Percentiles rank a stretch among this genome's conserved stretches.
These are phyloP conservation scores for Carassius carassius DNA, from an alignment of 2,113 vertebrate species.

Conservation along the genomic window DNA sequence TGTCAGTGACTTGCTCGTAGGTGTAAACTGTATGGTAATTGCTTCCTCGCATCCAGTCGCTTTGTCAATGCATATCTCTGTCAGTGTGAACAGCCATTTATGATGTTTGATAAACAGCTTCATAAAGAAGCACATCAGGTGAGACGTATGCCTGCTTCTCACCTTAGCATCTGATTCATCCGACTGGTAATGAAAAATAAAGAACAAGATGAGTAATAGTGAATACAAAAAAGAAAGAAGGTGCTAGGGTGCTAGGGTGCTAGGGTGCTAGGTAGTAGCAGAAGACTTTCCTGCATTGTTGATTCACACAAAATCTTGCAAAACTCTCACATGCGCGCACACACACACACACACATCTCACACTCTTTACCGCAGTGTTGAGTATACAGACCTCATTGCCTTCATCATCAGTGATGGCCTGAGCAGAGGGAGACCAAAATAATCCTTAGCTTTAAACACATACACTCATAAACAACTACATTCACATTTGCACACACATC, in stretches of 20 bases:
- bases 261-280: background rate
- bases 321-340: background rate
- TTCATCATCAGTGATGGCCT: constrained; percentile 65
- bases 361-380: background rate
- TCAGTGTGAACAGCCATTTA: background rate
- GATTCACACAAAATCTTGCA: background rate
- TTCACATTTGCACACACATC: background rate
- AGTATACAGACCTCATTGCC: constrained; percentile 70
- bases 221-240: background rate
- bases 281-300: background rate
- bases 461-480: background rate
- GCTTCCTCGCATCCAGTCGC: background rate
- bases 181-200: constrained; percentile 56
- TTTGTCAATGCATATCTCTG: background rate
- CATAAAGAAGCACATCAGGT: constrained; percentile 4
- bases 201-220: constrained; percentile 1
- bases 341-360: constrained; percentile 3
- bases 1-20: background rate
- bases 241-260: background rate
- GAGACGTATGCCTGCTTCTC: constrained; percentile 41
- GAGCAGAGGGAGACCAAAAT: constrained; percentile 38
- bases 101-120: constrained; percentile 16
- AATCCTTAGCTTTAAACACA: constrained; percentile 18
- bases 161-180: constrained; percentile 64
- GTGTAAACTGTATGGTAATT: background rate